phyloP scores from a whole-genome alignment of 2,797 vertebrate species.

The Pristis pectinata region DNA sequence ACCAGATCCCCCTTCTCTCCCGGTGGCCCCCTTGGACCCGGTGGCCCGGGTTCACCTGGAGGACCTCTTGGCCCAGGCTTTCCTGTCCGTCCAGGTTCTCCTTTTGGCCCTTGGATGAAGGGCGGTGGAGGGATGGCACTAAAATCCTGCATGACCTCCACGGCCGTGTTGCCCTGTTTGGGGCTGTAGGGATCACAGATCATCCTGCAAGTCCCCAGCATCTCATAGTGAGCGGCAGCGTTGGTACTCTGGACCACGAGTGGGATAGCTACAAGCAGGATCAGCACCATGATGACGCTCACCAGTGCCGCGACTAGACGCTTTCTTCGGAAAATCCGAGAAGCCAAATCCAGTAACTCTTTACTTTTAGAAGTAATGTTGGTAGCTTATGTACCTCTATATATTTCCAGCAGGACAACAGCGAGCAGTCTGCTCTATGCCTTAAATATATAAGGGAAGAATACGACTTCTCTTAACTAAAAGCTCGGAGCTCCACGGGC shows the following conservation, averaged over 20 bases:
- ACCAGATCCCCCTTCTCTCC: slow-evolving; percentile 69
- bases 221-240: slow-evolving; percentile 78
- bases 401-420: slow-evolving; percentile 43
- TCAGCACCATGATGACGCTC: slow-evolving; percentile 71
- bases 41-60: slow-evolving; percentile 75
- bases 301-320: slow-evolving; percentile 66
- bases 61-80: slow-evolving; percentile 76
- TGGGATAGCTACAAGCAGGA: slow-evolving; percentile 69
- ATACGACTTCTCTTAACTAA: slow-evolving; percentile 40
- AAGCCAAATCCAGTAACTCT: slow-evolving; percentile 63
- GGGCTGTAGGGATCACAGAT: slow-evolving; percentile 83
- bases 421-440: not conserved
- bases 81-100: slow-evolving; percentile 74
- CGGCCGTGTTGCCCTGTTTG: slow-evolving; percentile 50
- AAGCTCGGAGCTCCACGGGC: slow-evolving; percentile 44
- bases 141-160: slow-evolving; percentile 78
- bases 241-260: slow-evolving; percentile 68
- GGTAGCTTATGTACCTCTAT: slow-evolving; percentile 50
- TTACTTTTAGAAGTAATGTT: slow-evolving; percentile 70
- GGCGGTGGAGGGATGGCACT: slow-evolving; percentile 67
- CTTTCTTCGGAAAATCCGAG: slow-evolving; percentile 68
- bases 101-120: slow-evolving; percentile 77
- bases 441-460: not conserved
- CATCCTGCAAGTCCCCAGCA: slow-evolving; percentile 95
- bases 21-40: slow-evolving; percentile 76